A percentile compares a stretch with the other conserved stretches of the same genome.
phyloP scores from a whole-genome alignment of 2,797 vertebrate genomes.

The Cyprinella venusta region DNA sequence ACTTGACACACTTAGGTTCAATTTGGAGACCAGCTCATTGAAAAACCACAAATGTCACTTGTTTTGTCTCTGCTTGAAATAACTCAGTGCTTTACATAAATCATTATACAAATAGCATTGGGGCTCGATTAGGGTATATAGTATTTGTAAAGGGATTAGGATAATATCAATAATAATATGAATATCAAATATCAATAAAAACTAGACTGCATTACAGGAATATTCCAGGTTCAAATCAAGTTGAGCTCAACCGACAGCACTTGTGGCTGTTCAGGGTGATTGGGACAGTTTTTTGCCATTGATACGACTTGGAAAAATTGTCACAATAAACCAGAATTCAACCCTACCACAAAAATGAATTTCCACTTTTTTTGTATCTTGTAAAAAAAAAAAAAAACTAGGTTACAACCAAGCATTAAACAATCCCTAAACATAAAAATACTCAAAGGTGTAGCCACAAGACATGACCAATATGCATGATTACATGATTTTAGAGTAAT shows the following conservation, averaged over 20 bases:
- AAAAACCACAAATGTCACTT: slow-evolving; percentile 33
- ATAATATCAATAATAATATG: not conserved
- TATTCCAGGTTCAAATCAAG: not conserved
- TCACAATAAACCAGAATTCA: too few species aligned
- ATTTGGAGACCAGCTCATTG: not conserved
- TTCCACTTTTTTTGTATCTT: not conserved
- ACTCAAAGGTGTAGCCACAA: not conserved
- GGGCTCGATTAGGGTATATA: not conserved
- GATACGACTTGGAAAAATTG: too few species aligned
- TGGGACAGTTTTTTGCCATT: too few species aligned
- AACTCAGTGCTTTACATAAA: not conserved
- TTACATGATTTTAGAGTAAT: not conserved
- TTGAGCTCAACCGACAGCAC: not conserved
- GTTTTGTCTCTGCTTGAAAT: slow-evolving; percentile 12
- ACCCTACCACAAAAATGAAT: not conserved
- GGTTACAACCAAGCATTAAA: not conserved
- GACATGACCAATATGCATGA: not conserved
- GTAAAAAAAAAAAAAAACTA: too few species aligned
- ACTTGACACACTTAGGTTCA: slow-evolving; percentile 41
- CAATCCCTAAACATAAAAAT: not conserved
- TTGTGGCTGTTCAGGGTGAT: not conserved
- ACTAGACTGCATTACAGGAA: not conserved
- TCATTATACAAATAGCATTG: slow-evolving; percentile 24
- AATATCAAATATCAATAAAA: not conserved
- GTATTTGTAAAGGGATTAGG: not conserved